Evolutionary conservation across 2,113 vertebrate genomes (phyloP).

Genomic region (Machaerirhynchus nigripectus): DNA sequence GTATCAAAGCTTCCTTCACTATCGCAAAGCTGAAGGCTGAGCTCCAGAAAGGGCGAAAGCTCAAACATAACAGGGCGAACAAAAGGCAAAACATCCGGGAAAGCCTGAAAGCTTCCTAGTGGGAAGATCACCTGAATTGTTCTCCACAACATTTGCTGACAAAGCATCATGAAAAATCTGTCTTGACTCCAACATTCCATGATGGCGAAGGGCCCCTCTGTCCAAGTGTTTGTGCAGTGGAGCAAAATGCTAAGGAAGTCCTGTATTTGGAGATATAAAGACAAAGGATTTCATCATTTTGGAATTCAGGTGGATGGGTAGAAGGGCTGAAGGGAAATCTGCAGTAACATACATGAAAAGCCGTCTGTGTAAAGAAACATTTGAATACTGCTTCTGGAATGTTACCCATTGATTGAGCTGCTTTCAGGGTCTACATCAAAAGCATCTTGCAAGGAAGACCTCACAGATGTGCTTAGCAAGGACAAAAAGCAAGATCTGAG

Average conservation of each 20-base stretch:
- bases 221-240: background rate
- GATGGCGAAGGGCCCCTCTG: background rate
- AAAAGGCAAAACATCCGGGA: slow-evolving; percentile 43
- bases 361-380: background rate
- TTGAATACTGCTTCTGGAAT: slow-evolving; percentile 14
- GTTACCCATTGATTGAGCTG: slow-evolving; percentile 28
- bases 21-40: slow-evolving; percentile 67
- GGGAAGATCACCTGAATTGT: background rate
- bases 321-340: background rate
- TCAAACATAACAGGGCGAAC: slow-evolving; percentile 69
- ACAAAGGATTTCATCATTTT: background rate
- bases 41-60: slow-evolving; percentile 50
- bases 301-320: slow-evolving; percentile 2
- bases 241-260: background rate
- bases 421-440: slow-evolving; percentile 46
- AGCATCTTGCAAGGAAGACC: slow-evolving; percentile 50
- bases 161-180: slow-evolving; percentile 1
- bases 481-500: slow-evolving; percentile 30
- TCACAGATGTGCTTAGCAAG: slow-evolving; percentile 53
- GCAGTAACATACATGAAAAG: background rate
- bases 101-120: slow-evolving; percentile 57
- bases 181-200: slow-evolving; percentile 40
- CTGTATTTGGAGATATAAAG: slow-evolving; percentile 27
- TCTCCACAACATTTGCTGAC: background rate
- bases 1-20: slow-evolving; percentile 71